A percentile compares a stretch with the other conserved stretches of the same genome.
These are phyloP conservation scores for Uropetala carovei DNA, from an alignment of 2,888 invertebrate genomes.

Conservation along the genomic window DNA sequence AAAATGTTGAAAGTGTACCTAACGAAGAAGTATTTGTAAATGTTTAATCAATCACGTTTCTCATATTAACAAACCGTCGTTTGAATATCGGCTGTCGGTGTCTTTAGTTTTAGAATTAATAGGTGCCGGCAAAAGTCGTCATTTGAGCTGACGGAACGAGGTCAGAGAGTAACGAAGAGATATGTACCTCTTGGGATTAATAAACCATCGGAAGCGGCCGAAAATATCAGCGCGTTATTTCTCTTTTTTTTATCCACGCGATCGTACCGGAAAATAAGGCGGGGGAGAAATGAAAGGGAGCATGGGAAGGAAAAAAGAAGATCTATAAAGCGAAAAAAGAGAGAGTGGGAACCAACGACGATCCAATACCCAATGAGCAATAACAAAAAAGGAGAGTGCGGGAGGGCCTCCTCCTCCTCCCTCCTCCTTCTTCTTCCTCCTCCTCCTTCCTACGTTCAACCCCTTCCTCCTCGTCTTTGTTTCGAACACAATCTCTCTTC, in stretches of 20 bases:
- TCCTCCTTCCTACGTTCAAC: not conserved
- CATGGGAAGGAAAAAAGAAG: not conserved
- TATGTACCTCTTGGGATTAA: not conserved
- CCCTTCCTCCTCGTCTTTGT: not conserved
- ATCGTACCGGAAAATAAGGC: slow-evolving; percentile 27
- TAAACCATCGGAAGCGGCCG: slow-evolving; percentile 1
- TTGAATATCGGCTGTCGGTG: not conserved
- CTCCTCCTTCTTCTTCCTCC: not conserved
- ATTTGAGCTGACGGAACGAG: slow-evolving; percentile 5
- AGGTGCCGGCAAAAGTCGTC: not conserved
- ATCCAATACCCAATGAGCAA: slow-evolving; percentile 59
- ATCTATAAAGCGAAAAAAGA: not conserved
- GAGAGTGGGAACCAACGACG: not conserved
- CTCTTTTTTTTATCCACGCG: slow-evolving; percentile 48
- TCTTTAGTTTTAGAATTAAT: not conserved
- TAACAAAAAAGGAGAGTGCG: slow-evolving; percentile 18
- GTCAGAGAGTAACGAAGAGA: slow-evolving; percentile 24
- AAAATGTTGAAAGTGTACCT: too few species aligned
- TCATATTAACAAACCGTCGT: too few species aligned
- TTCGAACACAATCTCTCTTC: not conserved
- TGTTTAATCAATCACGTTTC: too few species aligned
- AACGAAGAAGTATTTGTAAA: too few species aligned
- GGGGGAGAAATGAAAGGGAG: not conserved
- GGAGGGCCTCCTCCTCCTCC: not conserved
- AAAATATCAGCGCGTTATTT: slow-evolving; percentile 4